Conservation (phyloP, 2,113 vertebrate genomes). For the Lycaon pictus region DNA sequence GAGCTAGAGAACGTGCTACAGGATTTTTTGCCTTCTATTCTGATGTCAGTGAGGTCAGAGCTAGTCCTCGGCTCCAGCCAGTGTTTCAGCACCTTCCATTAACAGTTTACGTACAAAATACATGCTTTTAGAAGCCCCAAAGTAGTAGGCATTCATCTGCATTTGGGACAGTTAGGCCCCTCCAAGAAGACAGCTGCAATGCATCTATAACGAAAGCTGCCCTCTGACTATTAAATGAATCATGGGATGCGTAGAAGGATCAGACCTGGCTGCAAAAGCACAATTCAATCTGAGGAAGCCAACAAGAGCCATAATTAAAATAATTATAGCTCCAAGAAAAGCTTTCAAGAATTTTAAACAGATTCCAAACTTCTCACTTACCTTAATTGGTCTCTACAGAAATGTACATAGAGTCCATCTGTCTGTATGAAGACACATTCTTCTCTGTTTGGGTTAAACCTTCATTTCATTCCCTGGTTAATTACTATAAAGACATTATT, state of each 20-base stretch:
- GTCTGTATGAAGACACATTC: constrained; percentile 23
- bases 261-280: not conserved
- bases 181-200: not conserved
- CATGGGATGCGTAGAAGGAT: not conserved
- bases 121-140: not conserved
- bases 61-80: not conserved
- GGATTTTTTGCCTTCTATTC: not conserved
- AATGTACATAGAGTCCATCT: constrained; percentile 14
- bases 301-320: not conserved
- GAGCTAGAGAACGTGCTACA: not conserved
- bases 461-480: constrained; percentile 51
- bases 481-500: not conserved
- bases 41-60: not conserved
- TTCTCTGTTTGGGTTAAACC: constrained; percentile 61
- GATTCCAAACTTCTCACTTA: constrained; percentile 50
- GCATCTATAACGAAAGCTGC: not conserved
- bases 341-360: constrained; percentile 51
- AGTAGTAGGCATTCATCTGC: not conserved
- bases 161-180: not conserved
- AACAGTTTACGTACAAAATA: not conserved
- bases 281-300: not conserved
- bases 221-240: not conserved
- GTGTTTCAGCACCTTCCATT: not conserved
- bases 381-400: constrained; percentile 54
- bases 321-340: constrained; percentile 50